These are phyloP conservation scores for Drosophila watanabei DNA, from an alignment of 1,140 invertebrate species.

Conservation along the genomic window DNA sequence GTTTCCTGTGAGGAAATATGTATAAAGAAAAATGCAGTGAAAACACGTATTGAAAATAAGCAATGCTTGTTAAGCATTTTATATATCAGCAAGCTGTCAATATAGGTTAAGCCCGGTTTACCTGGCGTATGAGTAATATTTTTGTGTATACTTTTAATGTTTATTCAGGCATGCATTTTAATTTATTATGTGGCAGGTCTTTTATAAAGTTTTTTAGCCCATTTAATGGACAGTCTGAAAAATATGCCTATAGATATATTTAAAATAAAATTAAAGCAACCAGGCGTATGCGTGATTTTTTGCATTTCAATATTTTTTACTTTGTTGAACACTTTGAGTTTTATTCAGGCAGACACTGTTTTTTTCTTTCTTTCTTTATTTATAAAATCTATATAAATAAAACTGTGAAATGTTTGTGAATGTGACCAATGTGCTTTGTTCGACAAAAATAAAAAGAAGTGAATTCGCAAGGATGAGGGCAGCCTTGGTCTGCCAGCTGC, in stretches of 20 bases:
- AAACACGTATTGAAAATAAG: too few species aligned
- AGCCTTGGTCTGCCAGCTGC: constrained; percentile 25
- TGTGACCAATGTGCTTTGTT: constrained; percentile 13
- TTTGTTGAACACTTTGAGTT: neutral
- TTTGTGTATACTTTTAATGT: neutral
- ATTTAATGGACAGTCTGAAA: neutral
- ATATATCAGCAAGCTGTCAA: too few species aligned
- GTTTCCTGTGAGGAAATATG: neutral
- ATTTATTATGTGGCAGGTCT: neutral
- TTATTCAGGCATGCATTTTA: neutral
- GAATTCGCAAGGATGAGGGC: constrained; percentile 4
- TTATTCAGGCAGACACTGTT: constrained; percentile 7
- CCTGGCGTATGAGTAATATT: constrained; percentile 4
- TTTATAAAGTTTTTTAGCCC: neutral
- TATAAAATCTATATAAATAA: neutral
- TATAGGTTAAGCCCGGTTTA: too few species aligned
- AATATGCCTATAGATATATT: neutral
- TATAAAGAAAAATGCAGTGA: neutral
- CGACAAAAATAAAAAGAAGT: neutral
- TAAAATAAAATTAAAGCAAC: neutral
- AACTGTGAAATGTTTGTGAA: neutral
- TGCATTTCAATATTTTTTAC: neutral
- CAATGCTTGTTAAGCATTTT: neutral
- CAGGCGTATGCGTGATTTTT: neutral
- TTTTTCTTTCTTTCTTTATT: neutral